phyloP scores from a whole-genome alignment of 2,113 vertebrate species.

The Pelecanoides urinatrix region DNA sequence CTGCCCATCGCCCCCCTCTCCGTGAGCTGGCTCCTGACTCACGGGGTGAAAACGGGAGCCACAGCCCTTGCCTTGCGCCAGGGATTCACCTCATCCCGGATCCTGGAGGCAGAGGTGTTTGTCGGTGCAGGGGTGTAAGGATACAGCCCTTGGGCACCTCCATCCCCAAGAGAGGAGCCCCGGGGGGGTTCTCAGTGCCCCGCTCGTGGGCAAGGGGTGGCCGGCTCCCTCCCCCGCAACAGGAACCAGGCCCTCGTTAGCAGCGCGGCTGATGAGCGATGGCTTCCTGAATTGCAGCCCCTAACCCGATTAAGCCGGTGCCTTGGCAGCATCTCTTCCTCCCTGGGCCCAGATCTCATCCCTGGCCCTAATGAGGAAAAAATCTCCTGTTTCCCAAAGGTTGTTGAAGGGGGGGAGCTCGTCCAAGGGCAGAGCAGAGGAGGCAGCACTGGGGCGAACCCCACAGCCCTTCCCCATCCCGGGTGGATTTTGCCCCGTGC shows the following conservation, averaged over 20 bases:
- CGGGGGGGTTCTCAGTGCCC: not conserved
- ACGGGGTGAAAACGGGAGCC: not conserved
- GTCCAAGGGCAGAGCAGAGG: not conserved
- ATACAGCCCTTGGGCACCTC: not conserved
- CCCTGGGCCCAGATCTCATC: not conserved
- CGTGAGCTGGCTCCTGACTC: not conserved
- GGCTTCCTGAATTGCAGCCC: conserved; percentile 41
- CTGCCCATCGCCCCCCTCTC: not conserved
- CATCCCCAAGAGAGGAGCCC: not conserved
- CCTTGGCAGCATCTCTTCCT: not conserved
- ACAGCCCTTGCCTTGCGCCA: not conserved
- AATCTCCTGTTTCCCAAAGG: not conserved
- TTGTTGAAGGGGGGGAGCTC: fast-evolving
- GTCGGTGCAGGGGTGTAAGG: fast-evolving
- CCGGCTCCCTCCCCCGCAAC: not conserved
- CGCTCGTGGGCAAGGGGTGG: fast-evolving
- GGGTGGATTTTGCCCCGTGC: not conserved
- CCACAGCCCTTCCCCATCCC: not conserved
- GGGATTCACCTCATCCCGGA: not conserved
- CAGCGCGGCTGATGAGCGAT: not conserved
- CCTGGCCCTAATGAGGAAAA: not conserved
- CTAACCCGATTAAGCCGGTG: conserved; percentile 12
- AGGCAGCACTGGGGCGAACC: not conserved
- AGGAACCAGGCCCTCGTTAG: not conserved
- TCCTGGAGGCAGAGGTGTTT: not conserved